A percentile compares a stretch with the other conserved stretches of the same genome.
phyloP scores from a whole-genome alignment of 2,797 vertebrate species.

The Thamnophis elegans region DNA sequence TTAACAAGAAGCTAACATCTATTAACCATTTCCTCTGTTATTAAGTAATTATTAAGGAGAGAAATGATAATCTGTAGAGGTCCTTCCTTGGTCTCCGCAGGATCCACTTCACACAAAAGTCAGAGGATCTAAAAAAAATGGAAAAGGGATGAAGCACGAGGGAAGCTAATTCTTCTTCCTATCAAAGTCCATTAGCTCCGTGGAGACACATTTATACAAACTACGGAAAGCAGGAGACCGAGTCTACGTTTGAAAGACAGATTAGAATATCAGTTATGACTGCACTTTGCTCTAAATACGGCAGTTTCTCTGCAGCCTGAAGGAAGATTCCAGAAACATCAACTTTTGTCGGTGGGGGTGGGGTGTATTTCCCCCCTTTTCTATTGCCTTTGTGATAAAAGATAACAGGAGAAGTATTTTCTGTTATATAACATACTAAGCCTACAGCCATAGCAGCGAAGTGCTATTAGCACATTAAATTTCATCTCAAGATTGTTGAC shows the following conservation, averaged over 20 bases:
- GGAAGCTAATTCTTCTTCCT: background rate
- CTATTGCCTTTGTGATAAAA: background rate
- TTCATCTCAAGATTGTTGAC: background rate
- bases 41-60: background rate
- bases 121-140: background rate
- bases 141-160: constrained; percentile 9
- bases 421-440: background rate
- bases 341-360: background rate
- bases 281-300: constrained; percentile 34
- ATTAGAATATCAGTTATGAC: constrained; percentile 29
- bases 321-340: constrained; percentile 35
- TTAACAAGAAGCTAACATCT: background rate
- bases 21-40: background rate
- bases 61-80: background rate
- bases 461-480: background rate
- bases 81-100: background rate
- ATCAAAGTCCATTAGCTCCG: background rate
- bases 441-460: constrained; percentile 5
- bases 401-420: background rate
- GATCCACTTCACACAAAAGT: background rate
- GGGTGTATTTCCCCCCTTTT: background rate
- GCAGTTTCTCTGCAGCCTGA: constrained; percentile 9
- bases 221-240: constrained; percentile 23
- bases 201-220: constrained; percentile 30
- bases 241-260: constrained; percentile 27